Evolutionary conservation across 2,113 vertebrate genomes (phyloP).

Genomic region (Xiphophorus hellerii): DNA sequence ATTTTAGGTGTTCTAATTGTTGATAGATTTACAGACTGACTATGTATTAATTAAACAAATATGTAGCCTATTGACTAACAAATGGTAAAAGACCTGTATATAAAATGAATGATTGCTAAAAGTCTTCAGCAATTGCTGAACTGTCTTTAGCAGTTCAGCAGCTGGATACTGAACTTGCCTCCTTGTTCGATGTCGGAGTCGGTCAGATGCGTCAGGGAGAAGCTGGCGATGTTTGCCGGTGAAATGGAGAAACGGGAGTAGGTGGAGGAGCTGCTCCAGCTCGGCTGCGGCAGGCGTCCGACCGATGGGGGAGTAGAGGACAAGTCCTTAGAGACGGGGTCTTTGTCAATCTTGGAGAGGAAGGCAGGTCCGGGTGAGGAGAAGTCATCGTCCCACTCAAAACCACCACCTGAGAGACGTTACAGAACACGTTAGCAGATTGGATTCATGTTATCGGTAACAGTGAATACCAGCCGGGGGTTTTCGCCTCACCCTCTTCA

Average conservation of each 20-base stretch:
- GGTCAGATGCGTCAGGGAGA: conserved; percentile 96
- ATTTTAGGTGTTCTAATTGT: no score
- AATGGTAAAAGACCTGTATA: no score
- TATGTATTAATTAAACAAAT: no score
- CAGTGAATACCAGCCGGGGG: not conserved
- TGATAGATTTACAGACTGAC: no score
- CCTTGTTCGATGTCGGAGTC: conserved; percentile 98
- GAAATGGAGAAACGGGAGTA: conserved; percentile 97
- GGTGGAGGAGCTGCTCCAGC: conserved; percentile 85
- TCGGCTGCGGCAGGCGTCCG: conserved; percentile 79
- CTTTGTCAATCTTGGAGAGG: conserved; percentile 82
- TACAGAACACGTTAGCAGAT: not conserved
- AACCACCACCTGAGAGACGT: conserved; percentile 86
- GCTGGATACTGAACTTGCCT: conserved; percentile 78
- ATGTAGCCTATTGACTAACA: no score
- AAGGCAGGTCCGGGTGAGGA: conserved; percentile 87
- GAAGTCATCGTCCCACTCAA: conserved; percentile 99
- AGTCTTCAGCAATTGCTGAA: no score
- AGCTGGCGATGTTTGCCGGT: conserved; percentile 93
- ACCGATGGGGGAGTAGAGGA: conserved; percentile 84
- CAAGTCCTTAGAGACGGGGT: conserved; percentile 75
- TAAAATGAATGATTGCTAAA: not conserved
- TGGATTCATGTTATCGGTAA: not conserved
- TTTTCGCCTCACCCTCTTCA: conserved; percentile 88
- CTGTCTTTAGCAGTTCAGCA: not conserved